These are phyloP conservation scores for Subacronicta megacephala DNA, from an alignment of 2,888 invertebrate species.

Conservation along the genomic window DNA sequence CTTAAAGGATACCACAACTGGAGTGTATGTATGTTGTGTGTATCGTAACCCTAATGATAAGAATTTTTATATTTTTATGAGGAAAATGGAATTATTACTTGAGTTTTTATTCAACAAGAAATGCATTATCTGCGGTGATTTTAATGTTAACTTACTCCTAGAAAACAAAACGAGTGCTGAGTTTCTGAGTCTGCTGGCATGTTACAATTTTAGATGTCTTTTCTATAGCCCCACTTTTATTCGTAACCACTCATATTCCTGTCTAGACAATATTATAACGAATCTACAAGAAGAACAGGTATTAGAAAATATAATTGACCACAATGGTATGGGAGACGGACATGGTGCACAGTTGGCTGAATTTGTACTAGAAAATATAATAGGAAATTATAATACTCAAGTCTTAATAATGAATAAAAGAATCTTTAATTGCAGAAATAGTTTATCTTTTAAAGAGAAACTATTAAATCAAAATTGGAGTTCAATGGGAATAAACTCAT, in stretches of 20 bases:
- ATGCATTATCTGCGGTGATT: slow-evolving; percentile 8
- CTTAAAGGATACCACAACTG: slow-evolving; percentile 5
- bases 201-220: slow-evolving; percentile 8
- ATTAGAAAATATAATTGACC: slow-evolving; percentile 2
- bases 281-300: slow-evolving; percentile 7
- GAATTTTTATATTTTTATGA: slow-evolving; percentile 4
- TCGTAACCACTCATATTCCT: slow-evolving; percentile 7
- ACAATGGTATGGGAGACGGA: slow-evolving; percentile 6
- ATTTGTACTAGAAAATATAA: slow-evolving; percentile 3
- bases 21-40: slow-evolving; percentile 6
- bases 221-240: slow-evolving; percentile 1
- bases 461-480: slow-evolving; percentile 2
- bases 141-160: not conserved
- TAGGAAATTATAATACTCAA: slow-evolving; percentile 1
- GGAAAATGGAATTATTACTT: not conserved
- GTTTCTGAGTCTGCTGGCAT: slow-evolving; percentile 7
- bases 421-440: slow-evolving; percentile 6
- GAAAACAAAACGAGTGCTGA: slow-evolving; percentile 5
- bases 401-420: slow-evolving; percentile 3
- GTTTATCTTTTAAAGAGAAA: not conserved
- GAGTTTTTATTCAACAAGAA: slow-evolving; percentile 8
- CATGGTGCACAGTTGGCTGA: slow-evolving; percentile 5
- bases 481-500: slow-evolving; percentile 4
- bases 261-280: slow-evolving; percentile 8
- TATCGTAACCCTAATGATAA: slow-evolving; percentile 9